Percentiles rank a stretch among this genome's conserved stretches.
Evolutionary conservation across 2,888 invertebrate genomes (phyloP).

Genomic region (Rhagonycha fulva): DNA sequence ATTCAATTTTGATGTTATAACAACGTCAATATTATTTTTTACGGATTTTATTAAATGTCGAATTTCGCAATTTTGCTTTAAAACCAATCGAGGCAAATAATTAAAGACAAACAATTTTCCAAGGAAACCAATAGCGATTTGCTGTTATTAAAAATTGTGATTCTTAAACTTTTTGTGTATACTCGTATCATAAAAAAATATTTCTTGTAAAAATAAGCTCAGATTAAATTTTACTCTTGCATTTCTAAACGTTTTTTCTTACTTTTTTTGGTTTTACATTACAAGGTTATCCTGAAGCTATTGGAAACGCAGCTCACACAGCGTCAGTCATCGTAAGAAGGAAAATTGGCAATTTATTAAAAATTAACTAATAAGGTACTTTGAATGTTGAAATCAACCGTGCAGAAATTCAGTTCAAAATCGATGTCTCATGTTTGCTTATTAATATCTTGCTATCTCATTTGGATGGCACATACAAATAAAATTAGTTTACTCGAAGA

Average conservation of each 20-base stretch:
- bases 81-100: background rate
- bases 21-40: background rate
- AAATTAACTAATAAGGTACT: background rate
- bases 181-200: background rate
- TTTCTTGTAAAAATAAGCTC: background rate
- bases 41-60: background rate
- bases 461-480: background rate
- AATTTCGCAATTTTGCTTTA: background rate
- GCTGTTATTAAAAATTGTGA: background rate
- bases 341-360: too few species aligned
- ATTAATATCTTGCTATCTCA: background rate
- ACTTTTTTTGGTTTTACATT: too few species aligned
- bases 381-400: background rate
- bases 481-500: background rate
- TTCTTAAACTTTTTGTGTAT: background rate
- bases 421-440: background rate
- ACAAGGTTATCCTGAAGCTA: too few species aligned
- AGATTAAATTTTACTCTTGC: too few species aligned
- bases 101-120: background rate
- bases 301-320: too few species aligned
- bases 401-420: background rate
- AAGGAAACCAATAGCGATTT: background rate
- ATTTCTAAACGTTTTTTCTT: too few species aligned
- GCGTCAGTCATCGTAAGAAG: too few species aligned
- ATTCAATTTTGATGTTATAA: background rate